Base-by-base conservation (phyloP, 2,888 invertebrate genomes). In the Acleris cristana region DNA sequence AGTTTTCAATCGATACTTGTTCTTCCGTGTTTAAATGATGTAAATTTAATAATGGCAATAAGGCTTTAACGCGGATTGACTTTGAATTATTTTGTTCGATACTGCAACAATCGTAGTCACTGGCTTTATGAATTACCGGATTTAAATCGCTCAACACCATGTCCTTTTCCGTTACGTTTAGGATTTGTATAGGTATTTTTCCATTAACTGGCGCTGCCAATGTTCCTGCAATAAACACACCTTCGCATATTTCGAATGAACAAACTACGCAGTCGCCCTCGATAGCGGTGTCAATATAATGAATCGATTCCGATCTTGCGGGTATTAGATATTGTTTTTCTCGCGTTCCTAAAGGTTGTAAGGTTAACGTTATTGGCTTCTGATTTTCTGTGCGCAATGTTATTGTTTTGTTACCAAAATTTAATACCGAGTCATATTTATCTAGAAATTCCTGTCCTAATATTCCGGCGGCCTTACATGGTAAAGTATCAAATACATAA, bases 371-470 rank as follows among this genome's bases (percentile, higher is more conserved):
- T 26, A 26, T 26, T 26, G 26, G 26, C 26, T 26, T 26, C 26
- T 26, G 49, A 26, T 53, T 26, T 48, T 49, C 23, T 14, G 14
- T 19, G 48, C 53, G 48, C 53, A 65, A 64, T 16, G 49, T 53
- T 18, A 70, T 51, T 14, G 57, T 65, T 12, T 68, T 63, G 45
- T 51, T 62, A 18, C 63, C 44, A 55, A 54, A 66, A 57, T 69
- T 40, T 19, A 70, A 34, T n/a, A 62, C 49, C 16, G 67, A 49
- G 18, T 54, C 65, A 48, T 60, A 59, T 53, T 62, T 65, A 8
- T 14, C 54, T 45, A 67, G 60, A 59, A 71, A 71, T 54, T 71
- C 69, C 48, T 67, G 69, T 23, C 71, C 69, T 18, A 69, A 19
- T 48, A 71, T 71, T 4, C 71, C 69, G 44, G 60, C 52, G 30